Evolutionary conservation across 2,888 invertebrate species (phyloP).

Genomic region (Fragum fragum): DNA sequence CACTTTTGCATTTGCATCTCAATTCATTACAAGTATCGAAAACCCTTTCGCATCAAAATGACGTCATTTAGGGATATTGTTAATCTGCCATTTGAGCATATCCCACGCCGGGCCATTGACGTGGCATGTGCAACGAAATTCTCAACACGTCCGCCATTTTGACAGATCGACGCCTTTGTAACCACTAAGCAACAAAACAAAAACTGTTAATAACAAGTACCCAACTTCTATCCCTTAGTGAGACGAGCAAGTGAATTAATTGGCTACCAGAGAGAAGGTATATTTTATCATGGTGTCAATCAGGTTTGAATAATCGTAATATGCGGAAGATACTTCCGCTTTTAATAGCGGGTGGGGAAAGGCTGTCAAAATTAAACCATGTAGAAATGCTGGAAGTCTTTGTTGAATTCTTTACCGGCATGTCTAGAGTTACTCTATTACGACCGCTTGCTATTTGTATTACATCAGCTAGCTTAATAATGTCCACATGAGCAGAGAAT

Average conservation of each 20-base stretch:
- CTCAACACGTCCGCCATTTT: conserved; percentile 82
- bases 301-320: too few relatives aligned
- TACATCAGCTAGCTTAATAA: too few relatives aligned
- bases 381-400: too few relatives aligned
- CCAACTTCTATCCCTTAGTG: not conserved
- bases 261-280: not conserved
- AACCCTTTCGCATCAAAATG: not conserved
- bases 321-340: conserved; percentile 2
- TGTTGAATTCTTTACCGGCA: too few relatives aligned
- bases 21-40: too few relatives aligned
- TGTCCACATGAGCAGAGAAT: too few relatives aligned
- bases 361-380: not conserved
- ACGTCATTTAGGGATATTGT: conserved; percentile 9
- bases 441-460: too few relatives aligned
- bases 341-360: not conserved
- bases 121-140: conserved; percentile 82
- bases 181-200: not conserved
- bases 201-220: not conserved
- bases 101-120: conserved; percentile 79
- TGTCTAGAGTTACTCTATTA: too few relatives aligned
- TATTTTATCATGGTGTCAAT: not conserved
- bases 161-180: conserved; percentile 47
- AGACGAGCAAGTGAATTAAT: not conserved
- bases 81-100: conserved; percentile 42
- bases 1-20: too few relatives aligned